Evolutionary conservation across 2,797 vertebrate genomes (phyloP).

Genomic region (Cirrhinus mrigala): DNA sequence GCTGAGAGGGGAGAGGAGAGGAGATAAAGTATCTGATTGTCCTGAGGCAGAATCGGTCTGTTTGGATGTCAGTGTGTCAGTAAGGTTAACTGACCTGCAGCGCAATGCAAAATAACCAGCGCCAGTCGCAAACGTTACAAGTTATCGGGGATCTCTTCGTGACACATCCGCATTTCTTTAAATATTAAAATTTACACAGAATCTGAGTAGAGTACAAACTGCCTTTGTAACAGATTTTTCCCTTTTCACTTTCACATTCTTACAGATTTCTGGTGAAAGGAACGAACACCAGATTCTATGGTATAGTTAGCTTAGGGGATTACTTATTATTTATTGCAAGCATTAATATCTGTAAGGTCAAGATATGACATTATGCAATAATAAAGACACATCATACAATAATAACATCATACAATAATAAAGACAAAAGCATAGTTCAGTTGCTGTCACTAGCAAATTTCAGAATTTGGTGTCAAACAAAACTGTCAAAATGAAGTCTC

Average conservation of each 20-base stretch:
- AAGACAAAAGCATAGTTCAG: neutral
- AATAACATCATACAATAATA: neutral
- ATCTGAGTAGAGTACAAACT: neutral
- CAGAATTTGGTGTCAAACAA: neutral
- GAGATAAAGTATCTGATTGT: conserved; percentile 35
- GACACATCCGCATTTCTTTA: neutral
- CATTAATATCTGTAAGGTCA: neutral
- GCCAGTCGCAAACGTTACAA: neutral
- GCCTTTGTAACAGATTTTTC: neutral
- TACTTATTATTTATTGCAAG: neutral
- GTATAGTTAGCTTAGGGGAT: neutral
- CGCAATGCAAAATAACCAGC: neutral
- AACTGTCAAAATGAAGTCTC: neutral
- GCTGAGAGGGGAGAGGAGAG: neutral
- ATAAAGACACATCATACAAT: neutral
- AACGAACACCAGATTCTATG: neutral
- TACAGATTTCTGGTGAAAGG: neutral
- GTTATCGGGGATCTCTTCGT: neutral
- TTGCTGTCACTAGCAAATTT: neutral
- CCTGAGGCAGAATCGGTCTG: conserved; percentile 36
- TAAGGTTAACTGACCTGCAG: conserved; percentile 14
- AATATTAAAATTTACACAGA: neutral
- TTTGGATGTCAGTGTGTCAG: conserved; percentile 40
- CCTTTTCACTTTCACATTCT: neutral
- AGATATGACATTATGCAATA: neutral